Evolutionary conservation across 2,888 invertebrate genomes (phyloP), one percentile per base, ranked within the genome.

Genomic region (Liposcelis brunnea): DNA sequence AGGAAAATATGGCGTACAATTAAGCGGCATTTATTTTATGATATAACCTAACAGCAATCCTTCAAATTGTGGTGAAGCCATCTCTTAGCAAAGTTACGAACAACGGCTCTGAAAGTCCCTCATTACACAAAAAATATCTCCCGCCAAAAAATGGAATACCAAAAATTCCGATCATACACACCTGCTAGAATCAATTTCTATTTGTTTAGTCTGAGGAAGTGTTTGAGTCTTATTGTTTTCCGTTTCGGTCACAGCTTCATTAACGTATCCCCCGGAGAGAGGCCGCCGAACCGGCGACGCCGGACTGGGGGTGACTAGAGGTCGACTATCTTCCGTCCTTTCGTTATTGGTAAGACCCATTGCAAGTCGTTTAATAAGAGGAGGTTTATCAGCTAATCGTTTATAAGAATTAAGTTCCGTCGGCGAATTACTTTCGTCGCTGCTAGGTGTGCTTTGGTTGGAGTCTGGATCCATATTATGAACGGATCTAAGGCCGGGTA

Each of bases 391-490:
- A 49, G 74, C 71, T 59, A 86, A 73, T 56, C 83, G 70, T 60
- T 84, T 77, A 66, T 83, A 86, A 58, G 84, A 81, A 66, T 82
- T 83, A 62, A 85, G 71, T 68, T 86, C 86, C 43, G 84, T 83
- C 40, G 86, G 86, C 8, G 86, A 86, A 65, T 81, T 82, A 59
- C 84, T 83, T 66, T 86, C 86, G 62, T 86, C 85, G 53, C 84
- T 85, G 48, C 55, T 56, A 62, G 56, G 56, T 12, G 49, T 48
- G 42, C 48, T 48, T 32, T 48, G 49, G 16, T 45, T 42, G 2
- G 49, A 49, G 38, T 49, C 49, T 12, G 36, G 31, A 38, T 45
- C 37, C 51, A 60, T 69, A 52, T 67, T 72, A 60, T 77, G 75
- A 56, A 71, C 70, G 46, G 72, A 70, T 54, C 74, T 68, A 46